Percentiles rank a stretch among this genome's conserved stretches.
Evolutionary conservation across 2,888 invertebrate genomes (phyloP).

Genomic region (Ormyrus thymus): DNA sequence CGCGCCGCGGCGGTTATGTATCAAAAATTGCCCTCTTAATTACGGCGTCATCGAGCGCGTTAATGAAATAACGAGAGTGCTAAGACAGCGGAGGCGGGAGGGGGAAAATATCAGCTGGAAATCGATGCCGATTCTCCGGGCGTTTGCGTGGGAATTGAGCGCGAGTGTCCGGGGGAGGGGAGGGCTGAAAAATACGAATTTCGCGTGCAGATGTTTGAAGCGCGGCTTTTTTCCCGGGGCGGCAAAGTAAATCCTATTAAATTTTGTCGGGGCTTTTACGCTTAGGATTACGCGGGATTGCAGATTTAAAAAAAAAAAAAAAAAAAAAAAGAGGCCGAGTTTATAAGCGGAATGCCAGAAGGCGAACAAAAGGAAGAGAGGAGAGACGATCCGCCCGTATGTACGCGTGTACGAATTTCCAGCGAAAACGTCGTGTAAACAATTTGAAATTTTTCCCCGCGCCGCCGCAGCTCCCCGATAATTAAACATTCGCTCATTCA

Average conservation of each 20-base stretch:
- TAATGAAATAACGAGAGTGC: conserved; percentile 34
- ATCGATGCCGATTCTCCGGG: conserved; percentile 34
- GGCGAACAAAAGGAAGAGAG: too few species aligned
- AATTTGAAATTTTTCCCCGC: conserved; percentile 2
- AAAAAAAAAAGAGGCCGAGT: too few species aligned
- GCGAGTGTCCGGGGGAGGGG: background rate
- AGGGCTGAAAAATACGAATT: conserved; percentile 34
- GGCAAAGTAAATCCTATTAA: conserved; percentile 36
- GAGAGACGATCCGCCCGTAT: too few species aligned
- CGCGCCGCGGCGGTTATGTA: background rate
- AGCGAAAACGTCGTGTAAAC: conserved; percentile 13
- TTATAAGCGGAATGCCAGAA: too few species aligned
- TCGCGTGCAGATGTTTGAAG: conserved; percentile 19
- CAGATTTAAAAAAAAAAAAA: conserved; percentile 29
- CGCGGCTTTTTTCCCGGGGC: background rate
- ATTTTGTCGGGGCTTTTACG: conserved; percentile 36
- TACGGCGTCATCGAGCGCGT: conserved; percentile 10
- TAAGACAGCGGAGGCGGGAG: background rate
- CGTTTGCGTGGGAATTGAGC: conserved; percentile 34
- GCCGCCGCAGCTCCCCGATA: background rate
- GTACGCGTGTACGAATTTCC: conserved; percentile 4
- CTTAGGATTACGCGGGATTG: conserved; percentile 45
- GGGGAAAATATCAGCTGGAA: conserved; percentile 7
- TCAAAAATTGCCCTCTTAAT: conserved; percentile 26
- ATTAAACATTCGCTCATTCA: background rate